Conservation (phyloP, 2,113 vertebrate genomes). For the Hymenochirus boettgeri region DNA sequence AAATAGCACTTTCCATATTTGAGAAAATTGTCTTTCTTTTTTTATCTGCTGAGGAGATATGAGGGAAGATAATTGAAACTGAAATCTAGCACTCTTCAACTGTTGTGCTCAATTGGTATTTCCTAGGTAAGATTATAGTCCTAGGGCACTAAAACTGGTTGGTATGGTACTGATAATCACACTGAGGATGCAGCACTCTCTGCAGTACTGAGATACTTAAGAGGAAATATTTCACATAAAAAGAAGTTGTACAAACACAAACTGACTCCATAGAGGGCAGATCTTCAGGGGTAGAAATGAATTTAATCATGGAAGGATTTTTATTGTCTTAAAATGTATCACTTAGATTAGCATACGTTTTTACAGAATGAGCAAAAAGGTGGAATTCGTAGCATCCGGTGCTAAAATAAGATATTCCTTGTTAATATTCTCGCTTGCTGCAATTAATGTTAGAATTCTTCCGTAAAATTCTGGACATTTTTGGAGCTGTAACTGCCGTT, state of each 20-base stretch:
- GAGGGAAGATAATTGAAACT: conserved; percentile 28
- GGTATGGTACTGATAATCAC: conserved; percentile 22
- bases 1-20: conserved; percentile 32
- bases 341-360: no score
- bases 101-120: conserved; percentile 42
- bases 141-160: conserved; percentile 39
- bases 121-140: conserved; percentile 41
- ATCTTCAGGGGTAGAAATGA: conserved; percentile 48
- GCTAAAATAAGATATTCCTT: no score
- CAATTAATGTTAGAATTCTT: no score
- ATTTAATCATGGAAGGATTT: no score
- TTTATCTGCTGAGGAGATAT: conserved; percentile 17
- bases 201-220: neutral
- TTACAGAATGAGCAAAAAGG: no score
- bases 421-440: no score
- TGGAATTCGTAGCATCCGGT: no score
- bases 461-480: no score
- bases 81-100: conserved; percentile 21
- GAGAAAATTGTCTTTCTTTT: conserved; percentile 39
- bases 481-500: no score
- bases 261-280: neutral
- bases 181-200: conserved; percentile 18
- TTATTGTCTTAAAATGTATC: no score
- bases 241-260: neutral
- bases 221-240: neutral